Evolutionary conservation across 1,140 invertebrate species (phyloP).

Genomic region (Heliconius hewitsoni): DNA sequence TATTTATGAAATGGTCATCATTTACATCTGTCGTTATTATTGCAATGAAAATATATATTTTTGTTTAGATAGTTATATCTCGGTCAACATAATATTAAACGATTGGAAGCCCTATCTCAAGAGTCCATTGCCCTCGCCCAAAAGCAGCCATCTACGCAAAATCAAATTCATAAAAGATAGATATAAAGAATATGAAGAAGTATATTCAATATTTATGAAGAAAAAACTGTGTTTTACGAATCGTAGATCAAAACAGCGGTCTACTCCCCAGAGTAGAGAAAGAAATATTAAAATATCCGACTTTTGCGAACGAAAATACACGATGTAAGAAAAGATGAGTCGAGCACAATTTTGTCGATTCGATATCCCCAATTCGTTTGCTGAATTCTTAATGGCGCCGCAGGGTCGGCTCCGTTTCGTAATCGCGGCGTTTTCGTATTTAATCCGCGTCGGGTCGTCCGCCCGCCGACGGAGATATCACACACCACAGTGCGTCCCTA

Average conservation of each 20-base stretch:
- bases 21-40: neutral
- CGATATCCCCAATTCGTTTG: slow-evolving; percentile 76
- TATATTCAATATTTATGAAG: slow-evolving; percentile 56
- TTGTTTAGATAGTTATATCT: neutral
- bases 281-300: slow-evolving; percentile 56
- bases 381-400: slow-evolving; percentile 73
- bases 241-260: slow-evolving; percentile 74
- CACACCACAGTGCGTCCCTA: slow-evolving; percentile 48
- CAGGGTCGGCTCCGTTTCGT: slow-evolving; percentile 58
- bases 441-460: slow-evolving; percentile 59
- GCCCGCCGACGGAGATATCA: slow-evolving; percentile 30
- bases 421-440: slow-evolving; percentile 69
- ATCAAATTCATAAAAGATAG: slow-evolving; percentile 63
- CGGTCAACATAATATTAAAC: neutral
- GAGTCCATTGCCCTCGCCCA: slow-evolving; percentile 33
- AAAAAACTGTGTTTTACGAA: slow-evolving; percentile 64
- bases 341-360: slow-evolving; percentile 76
- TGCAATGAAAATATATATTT: no score
- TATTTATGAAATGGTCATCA: slow-evolving; percentile 10
- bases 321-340: slow-evolving; percentile 75
- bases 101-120: slow-evolving; percentile 11
- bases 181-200: slow-evolving; percentile 42
- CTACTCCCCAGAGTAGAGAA: slow-evolving; percentile 58
- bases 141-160: slow-evolving; percentile 40
- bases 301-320: slow-evolving; percentile 64